phyloP scores from a whole-genome alignment of 2,113 vertebrate species.

The Eurystomus gularis region DNA sequence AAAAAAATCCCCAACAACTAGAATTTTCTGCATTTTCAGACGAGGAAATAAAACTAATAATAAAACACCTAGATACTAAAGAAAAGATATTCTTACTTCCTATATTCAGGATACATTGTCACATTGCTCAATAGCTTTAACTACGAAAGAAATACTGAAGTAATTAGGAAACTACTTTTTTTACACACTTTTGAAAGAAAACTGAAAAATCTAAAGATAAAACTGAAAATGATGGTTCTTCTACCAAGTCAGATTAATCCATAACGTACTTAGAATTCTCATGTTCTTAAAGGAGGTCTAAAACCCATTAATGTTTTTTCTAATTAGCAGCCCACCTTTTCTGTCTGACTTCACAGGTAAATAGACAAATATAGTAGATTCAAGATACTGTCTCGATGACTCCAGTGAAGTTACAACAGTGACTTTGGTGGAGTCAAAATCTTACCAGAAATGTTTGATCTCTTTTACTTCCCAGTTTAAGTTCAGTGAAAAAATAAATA shows the following conservation, averaged over 20 bases:
- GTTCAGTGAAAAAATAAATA: background rate
- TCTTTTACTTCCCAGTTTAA: background rate
- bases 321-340: background rate
- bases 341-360: background rate
- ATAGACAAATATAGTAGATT: background rate
- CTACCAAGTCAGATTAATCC: background rate
- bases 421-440: background rate
- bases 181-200: background rate
- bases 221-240: background rate
- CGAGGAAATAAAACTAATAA: background rate
- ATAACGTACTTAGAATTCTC: background rate
- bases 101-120: background rate
- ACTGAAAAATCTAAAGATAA: background rate
- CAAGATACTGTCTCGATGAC: background rate
- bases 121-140: background rate
- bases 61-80: background rate
- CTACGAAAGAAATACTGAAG: background rate
- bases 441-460: background rate
- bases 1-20: background rate
- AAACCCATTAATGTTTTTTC: background rate
- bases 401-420: background rate
- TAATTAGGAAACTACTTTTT: background rate
- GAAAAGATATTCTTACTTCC: background rate
- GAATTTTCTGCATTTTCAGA: constrained; percentile 19
- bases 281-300: background rate